Conservation (phyloP, 2,113 vertebrate genomes). For the Origma solitaria region DNA sequence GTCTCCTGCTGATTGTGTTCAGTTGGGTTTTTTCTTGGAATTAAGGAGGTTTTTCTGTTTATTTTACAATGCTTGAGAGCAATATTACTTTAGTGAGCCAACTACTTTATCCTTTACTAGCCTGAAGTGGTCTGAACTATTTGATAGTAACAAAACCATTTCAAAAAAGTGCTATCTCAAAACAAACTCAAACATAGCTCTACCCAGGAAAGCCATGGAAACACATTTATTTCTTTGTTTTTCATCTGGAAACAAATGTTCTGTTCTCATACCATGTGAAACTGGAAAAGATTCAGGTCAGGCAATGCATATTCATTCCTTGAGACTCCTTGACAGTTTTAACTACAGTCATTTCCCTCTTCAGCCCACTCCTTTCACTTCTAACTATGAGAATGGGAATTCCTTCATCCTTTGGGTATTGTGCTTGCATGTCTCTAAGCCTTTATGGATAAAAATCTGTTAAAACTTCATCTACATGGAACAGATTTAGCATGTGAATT, state of each 20-base stretch:
- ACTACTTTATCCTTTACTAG: neutral
- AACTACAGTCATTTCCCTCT: constrained; percentile 24
- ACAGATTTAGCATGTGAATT: neutral
- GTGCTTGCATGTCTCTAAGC: neutral
- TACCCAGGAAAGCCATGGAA: constrained; percentile 9
- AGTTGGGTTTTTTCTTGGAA: neutral
- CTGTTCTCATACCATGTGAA: neutral
- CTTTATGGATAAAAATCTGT: neutral
- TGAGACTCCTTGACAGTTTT: constrained; percentile 24
- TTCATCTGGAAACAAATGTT: constrained; percentile 28
- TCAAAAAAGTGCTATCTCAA: neutral
- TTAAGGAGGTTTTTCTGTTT: neutral
- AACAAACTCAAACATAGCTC: neutral
- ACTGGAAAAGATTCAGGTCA: constrained; percentile 47
- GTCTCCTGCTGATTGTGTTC: neutral
- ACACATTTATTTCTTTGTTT: neutral
- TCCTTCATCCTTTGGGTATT: neutral
- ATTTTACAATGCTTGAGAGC: neutral
- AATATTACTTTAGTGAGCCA: neutral
- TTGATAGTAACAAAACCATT: neutral
- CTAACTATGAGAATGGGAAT: constrained; percentile 25
- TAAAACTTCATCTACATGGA: neutral
- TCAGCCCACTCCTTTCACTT: constrained; percentile 29
- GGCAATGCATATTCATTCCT: constrained; percentile 11
- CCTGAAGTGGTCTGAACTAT: neutral